These are phyloP conservation scores for Panagrolaimus sp. DNA, from an alignment of 1,140 invertebrate species.

Conservation along the genomic window DNA sequence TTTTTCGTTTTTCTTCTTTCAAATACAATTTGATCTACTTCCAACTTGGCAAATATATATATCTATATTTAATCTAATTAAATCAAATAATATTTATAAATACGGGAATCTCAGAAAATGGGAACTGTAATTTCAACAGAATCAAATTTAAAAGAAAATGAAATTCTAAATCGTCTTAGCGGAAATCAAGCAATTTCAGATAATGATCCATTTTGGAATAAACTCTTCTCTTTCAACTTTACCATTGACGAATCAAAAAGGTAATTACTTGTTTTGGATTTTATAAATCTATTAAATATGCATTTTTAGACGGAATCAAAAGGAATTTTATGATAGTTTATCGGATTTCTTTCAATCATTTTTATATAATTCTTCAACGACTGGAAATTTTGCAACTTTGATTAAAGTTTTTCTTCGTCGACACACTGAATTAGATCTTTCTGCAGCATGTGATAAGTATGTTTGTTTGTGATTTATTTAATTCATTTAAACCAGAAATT, in stretches of 20 bases:
- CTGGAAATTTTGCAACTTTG: slow-evolving; percentile 79
- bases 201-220: slow-evolving; percentile 89
- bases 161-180: slow-evolving; percentile 73
- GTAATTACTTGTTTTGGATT: slow-evolving; percentile 28
- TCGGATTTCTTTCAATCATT: slow-evolving; percentile 71
- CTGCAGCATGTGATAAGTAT: slow-evolving; percentile 79
- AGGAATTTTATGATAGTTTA: slow-evolving; percentile 73
- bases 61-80: too few relatives aligned
- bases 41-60: too few relatives aligned
- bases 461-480: slow-evolving; percentile 44
- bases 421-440: slow-evolving; percentile 73
- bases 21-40: neutral
- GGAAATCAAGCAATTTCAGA: slow-evolving; percentile 73
- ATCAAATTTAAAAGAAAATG: slow-evolving; percentile 75
- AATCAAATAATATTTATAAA: too few relatives aligned
- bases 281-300: slow-evolving; percentile 5
- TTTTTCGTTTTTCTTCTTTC: slow-evolving; percentile 1
- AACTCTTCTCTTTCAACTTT: slow-evolving; percentile 82
- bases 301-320: slow-evolving; percentile 69
- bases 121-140: slow-evolving; percentile 77
- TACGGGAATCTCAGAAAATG: slow-evolving; percentile 65
- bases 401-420: slow-evolving; percentile 76
- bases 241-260: slow-evolving; percentile 59
- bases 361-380: slow-evolving; percentile 73
- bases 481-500: slow-evolving; percentile 53